Evolutionary conservation across 30 jellyfish, hydroid and myxozoan species (phyloP).

Genomic region (Hydra vulgaris): DNA sequence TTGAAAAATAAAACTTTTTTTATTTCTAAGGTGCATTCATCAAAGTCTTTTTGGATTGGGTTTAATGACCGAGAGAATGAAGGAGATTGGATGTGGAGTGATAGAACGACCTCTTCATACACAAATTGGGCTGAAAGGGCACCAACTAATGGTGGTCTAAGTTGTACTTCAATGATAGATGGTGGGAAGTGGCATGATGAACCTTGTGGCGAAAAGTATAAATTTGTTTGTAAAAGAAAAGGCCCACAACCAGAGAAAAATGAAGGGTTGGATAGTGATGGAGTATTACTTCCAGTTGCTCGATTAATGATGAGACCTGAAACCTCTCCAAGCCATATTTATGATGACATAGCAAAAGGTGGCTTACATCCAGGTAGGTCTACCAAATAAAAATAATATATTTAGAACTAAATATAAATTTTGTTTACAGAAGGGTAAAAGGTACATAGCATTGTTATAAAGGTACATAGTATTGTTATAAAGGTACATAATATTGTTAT

Average conservation of each 20-base stretch:
- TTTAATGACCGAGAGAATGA: constrained; percentile 87
- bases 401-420: neutral
- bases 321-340: constrained; percentile 55
- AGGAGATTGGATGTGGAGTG: constrained; percentile 98
- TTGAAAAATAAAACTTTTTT: neutral
- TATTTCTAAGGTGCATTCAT: constrained; percentile 45
- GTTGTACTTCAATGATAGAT: constrained; percentile 82
- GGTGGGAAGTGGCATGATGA: constrained; percentile 97
- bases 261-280: constrained; percentile 68
- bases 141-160: constrained; percentile 91
- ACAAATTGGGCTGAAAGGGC: constrained; percentile 88
- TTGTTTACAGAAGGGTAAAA: neutral
- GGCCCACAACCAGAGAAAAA: constrained; percentile 91
- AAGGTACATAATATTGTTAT: too few species aligned
- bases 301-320: constrained; percentile 56
- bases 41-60: constrained; percentile 82
- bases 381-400: neutral
- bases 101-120: constrained; percentile 77
- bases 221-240: constrained; percentile 73
- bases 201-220: constrained; percentile 68
- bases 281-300: constrained; percentile 73
- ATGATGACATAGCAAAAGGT: constrained; percentile 30
- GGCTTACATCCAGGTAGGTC: constrained; percentile 39
- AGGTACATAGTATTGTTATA: too few species aligned
- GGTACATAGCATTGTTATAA: too few species aligned